Evolutionary conservation across 1,140 invertebrate species (phyloP).

Genomic region (Lepidurus apus): DNA sequence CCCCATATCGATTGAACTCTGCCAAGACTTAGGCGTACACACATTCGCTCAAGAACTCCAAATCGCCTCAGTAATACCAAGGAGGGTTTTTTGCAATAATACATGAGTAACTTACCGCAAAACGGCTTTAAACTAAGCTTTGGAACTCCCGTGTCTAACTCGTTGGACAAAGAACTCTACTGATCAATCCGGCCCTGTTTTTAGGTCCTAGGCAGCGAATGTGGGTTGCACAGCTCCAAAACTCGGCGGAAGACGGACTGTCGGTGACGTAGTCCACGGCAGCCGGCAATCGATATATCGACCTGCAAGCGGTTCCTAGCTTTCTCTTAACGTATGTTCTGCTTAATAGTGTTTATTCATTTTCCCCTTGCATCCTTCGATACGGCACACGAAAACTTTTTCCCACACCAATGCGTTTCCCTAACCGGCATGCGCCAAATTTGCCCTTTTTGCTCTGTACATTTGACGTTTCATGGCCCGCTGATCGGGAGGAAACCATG

Average conservation of each 20-base stretch:
- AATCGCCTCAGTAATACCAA: neutral
- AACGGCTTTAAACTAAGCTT: too few relatives aligned
- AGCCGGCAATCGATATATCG: conserved; percentile 4
- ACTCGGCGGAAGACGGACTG: neutral
- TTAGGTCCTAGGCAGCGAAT: neutral
- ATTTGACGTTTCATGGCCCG: neutral
- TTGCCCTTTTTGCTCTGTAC: neutral
- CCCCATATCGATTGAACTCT: conserved; percentile 12
- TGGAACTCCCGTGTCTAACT: too few relatives aligned
- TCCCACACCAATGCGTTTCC: too few relatives aligned
- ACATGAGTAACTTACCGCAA: too few relatives aligned
- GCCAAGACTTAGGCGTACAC: neutral
- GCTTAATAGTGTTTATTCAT: neutral
- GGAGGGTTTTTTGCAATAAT: neutral
- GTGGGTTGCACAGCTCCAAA: neutral
- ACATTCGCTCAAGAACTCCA: neutral
- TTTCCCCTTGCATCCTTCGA: neutral
- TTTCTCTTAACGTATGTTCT: neutral
- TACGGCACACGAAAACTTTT: neutral
- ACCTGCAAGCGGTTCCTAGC: neutral
- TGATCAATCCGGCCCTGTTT: neutral
- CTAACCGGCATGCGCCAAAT: neutral
- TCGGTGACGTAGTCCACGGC: neutral
- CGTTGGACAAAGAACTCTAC: too few relatives aligned
- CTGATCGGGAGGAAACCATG: neutral